Percentiles rank a stretch among this genome's conserved stretches.
Evolutionary conservation across 2,888 invertebrate genomes (phyloP).

Genomic region (Spilosoma lubricipeda): DNA sequence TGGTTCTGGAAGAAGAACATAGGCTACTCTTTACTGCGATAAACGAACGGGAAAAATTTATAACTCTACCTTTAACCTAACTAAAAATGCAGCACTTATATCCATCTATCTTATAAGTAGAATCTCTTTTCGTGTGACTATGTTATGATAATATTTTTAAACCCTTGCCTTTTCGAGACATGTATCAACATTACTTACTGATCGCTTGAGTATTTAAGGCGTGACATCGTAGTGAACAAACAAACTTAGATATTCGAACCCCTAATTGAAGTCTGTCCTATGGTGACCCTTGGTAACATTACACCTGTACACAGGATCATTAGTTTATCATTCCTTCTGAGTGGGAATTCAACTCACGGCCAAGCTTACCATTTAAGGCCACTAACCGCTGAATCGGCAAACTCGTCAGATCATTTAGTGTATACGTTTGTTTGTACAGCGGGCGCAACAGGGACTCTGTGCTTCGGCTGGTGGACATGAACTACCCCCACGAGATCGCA

Average conservation of each 20-base stretch:
- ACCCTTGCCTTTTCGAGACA: not conserved
- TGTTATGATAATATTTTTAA: not conserved
- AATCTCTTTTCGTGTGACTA: not conserved
- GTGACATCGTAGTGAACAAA: not conserved
- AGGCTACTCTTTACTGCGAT: no score
- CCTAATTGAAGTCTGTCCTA: no score
- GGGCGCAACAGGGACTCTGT: slow-evolving; percentile 72
- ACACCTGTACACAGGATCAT: no score
- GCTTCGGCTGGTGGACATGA: slow-evolving; percentile 70
- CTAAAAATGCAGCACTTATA: no score
- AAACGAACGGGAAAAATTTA: no score
- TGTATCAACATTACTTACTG: not conserved
- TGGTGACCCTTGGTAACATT: no score
- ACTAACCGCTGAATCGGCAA: no score
- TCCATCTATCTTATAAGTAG: not conserved
- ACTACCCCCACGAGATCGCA: slow-evolving; percentile 75
- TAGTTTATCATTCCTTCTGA: no score
- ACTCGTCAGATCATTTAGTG: not conserved
- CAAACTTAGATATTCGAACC: not conserved
- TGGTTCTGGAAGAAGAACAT: no score
- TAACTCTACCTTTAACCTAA: no score
- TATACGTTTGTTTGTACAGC: slow-evolving; percentile 48
- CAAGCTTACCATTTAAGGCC: no score
- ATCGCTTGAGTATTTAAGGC: not conserved
- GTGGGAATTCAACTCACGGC: no score